A percentile compares a stretch with the other conserved stretches of the same genome.
These are phyloP conservation scores for Siderastrea siderea DNA, from an alignment of 92 coral and sea anemone genomes.

Conservation along the genomic window DNA sequence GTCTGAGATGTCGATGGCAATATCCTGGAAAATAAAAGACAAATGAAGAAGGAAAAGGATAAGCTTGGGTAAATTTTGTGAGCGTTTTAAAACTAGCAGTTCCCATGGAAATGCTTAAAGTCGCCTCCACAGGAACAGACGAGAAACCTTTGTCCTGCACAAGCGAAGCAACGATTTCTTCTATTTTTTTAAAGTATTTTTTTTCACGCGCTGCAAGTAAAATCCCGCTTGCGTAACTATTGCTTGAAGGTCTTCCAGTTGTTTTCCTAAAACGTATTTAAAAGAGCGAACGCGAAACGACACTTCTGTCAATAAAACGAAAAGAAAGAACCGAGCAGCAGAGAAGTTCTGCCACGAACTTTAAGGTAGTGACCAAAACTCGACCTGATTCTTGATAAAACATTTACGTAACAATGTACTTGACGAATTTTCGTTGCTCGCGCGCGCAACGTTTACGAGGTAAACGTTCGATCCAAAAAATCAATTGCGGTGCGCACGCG, in stretches of 20 bases:
- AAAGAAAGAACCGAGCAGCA: not conserved
- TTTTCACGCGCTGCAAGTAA: not conserved
- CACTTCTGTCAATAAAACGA: too few species aligned
- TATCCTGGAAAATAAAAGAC: slow-evolving; percentile 63
- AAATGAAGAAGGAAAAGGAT: not conserved
- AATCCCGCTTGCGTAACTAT: too few species aligned
- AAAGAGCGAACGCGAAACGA: not conserved
- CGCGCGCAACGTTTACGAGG: slow-evolving; percentile 15
- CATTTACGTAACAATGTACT: slow-evolving; percentile 10
- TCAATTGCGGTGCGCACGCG: not conserved
- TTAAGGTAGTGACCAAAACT: too few species aligned
- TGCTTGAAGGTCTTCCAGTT: not conserved
- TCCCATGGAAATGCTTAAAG: not conserved
- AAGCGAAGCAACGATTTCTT: not conserved
- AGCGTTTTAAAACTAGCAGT: not conserved
- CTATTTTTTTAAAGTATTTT: not conserved
- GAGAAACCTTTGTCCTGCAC: not conserved
- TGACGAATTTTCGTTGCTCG: not conserved
- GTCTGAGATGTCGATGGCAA: slow-evolving; percentile 98
- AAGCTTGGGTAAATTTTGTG: not conserved
- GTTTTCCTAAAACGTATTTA: not conserved
- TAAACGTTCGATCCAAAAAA: not conserved
- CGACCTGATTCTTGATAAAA: too few species aligned
- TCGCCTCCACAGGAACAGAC: not conserved
- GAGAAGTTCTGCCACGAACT: not conserved